Base-by-base conservation (phyloP, 1,140 invertebrate species). In the Condylostylus longicornis region DNA sequence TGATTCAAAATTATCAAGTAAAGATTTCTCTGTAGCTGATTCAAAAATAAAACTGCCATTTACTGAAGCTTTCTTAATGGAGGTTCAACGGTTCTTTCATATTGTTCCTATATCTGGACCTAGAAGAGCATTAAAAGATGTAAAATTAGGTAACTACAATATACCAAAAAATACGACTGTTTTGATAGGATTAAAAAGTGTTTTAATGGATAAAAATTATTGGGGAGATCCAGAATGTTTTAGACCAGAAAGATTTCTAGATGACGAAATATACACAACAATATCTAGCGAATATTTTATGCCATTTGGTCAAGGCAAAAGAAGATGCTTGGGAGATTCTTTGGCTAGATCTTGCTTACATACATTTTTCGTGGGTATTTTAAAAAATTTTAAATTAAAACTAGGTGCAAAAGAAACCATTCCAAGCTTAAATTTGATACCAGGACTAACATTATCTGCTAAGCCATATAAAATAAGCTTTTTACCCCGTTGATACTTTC, bases 321-420 rank as follows among this genome's bases (percentile, higher is more conserved):
- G 80, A 46, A 70, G 76, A 40, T 88, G 85, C 51, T 70, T 80
- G 0, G 84, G 83, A 1, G 79, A 86, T 57, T 62, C 70, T 1
- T 55, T 88, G 27, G 83, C 82, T 1, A 71, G 67, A 35, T 70
- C 70, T 2, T 79, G 80, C 41, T 50, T 82, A 3, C 87, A 86
- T 49, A 61, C 83, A 14, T 70, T 82, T 29, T 76, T 86, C 35
- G 66, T 71, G 3, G 70, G 72, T 5, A 65, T 86, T 10, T 56
- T 86, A 37, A 78, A 82, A 49, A 62, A 63, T 35, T 73, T 61
- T 40, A 55, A 48, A 13, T 48, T 71, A 1, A 52, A 51, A 7
- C 39, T 17, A 49, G 10, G 4, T 15, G 3, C 20, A 20, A 5
- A 34, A 37, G 47, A 46, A 1, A 28, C 38, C n/a, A n/a, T 37